Evolutionary conservation across 1,140 invertebrate species (phyloP), one percentile per base, ranked within the genome.

Genomic region (Conopomorpha cramerella): DNA sequence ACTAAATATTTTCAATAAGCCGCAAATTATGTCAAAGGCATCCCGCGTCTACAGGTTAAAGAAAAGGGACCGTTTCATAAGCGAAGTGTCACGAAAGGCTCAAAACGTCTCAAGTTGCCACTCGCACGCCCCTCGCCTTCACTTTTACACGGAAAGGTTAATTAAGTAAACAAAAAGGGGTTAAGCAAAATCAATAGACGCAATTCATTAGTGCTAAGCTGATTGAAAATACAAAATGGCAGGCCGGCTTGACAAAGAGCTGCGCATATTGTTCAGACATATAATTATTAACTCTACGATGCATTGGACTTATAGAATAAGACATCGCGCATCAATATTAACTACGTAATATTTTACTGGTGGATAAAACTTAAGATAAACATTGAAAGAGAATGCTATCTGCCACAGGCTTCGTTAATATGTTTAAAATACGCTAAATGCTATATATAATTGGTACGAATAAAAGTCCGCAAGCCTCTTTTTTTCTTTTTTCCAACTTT

Each of bases 221-320:
- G 70, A 74, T 74, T 72, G 70, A 70, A 70, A 40, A n/a, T n/a
- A n/a, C 65, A 71, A 74, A 61, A 74, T 70, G 70, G 70, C 65
- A 63, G 61, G 62, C 60, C 56, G 55, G 64, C 58, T 57, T 60
- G 59, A 72, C 67, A 76, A 67, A 76, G 72, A 76, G 70, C 62
- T 63, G 13, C 48, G 45, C 67, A 67, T 67, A 72, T 76, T 72
- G 67, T 72, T 68, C 49, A 45, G 49, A 58, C 67, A 63, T 64
- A 63, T 64, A 66, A 59, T 76, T 76, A 74, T 74, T 74, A 74
- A 74, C 70, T 64, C 72, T 74, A 74, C 72, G 70, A 74, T 72
- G 64, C 68, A 74, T 55, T 63, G 55, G 49, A n/a, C n/a, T n/a
- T n/a, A n/a, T n/a, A n/a, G n/a, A n/a, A n/a, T n/a, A n/a, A n/a